A percentile compares a stretch with the other conserved stretches of the same genome.
Evolutionary conservation across 2,113 vertebrate genomes (phyloP).

Genomic region (Lamprologus callipterus): DNA sequence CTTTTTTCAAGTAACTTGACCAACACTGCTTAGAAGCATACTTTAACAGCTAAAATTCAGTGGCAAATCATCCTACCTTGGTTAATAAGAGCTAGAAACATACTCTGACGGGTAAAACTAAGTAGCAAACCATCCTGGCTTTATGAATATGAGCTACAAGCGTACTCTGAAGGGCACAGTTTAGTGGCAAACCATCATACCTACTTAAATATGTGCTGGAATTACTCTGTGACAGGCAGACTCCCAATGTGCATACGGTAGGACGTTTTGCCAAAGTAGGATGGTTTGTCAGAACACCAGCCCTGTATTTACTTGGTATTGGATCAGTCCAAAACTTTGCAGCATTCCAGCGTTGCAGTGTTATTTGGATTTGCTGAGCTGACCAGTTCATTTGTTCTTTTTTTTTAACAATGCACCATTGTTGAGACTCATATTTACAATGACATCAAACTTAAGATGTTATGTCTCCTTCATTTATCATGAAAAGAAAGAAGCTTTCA

Average conservation of each 20-base stretch:
- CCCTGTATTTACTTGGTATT: background rate
- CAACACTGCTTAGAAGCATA: background rate
- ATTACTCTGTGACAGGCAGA: background rate
- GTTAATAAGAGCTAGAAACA: background rate
- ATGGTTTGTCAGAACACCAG: background rate
- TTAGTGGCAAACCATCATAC: background rate
- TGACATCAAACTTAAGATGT: background rate
- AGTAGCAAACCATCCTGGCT: background rate
- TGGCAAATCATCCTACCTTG: background rate
- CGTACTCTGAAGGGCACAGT: background rate
- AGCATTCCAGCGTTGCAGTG: accelerated
- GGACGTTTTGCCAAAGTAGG: background rate
- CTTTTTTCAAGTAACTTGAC: background rate
- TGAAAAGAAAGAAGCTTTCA: background rate
- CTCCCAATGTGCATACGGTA: accelerated
- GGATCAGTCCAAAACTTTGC: accelerated
- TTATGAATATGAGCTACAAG: background rate
- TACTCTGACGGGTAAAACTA: accelerated
- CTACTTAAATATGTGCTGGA: background rate
- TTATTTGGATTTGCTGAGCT: background rate
- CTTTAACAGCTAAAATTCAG: background rate
- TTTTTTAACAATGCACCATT: background rate
- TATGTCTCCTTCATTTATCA: background rate
- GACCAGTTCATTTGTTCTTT: background rate
- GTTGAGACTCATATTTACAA: background rate